Base-by-base conservation (phyloP, 2,888 invertebrate species). In the Cephus pulcher region DNA sequence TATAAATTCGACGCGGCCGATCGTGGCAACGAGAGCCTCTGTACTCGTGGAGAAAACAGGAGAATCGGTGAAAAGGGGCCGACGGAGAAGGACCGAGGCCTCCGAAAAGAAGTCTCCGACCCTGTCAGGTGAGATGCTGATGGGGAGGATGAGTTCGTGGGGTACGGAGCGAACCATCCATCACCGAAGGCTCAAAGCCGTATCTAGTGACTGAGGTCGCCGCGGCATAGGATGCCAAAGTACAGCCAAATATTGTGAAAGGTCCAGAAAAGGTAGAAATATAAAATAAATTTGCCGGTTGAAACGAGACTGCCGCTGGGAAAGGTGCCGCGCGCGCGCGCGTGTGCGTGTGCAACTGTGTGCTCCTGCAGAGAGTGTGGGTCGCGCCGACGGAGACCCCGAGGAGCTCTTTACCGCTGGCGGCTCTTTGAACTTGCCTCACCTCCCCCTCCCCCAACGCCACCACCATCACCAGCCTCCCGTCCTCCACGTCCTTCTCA, bases 201-300 rank as follows among this genome's bases (percentile, higher is more conserved):
- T 88, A 87, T 88, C 86, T 85, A 87, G 89, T 88, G 89, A 88
- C 89, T 88, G 86, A 84, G 85, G 80, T 82, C 82, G 84, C 84
- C 79, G 83, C 83, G 83, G 84, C 83, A 83, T 78, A 82, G 85
- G 82, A 88, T 86, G 87, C 88, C 87, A 87, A 87, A 88, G 88
- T 88, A 88, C 88, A 86, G 84, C 90, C 89, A 91, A 91, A 91
- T 91, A 91, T 91, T 91, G 91, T 91, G 91, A 91, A 91, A 91
- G 91, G 90, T 91, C 91, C 88, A 91, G 90, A 91, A 91, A 90
- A 90, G 90, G 89, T 89, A 90, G 88, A 89, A 89, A 90, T 90
- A 88, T 88, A 86, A 89, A 90, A 90, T 90, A 89, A 89, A 89
- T 90, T 89, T 88, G 85, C 86, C 84, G 82, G 80, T 40, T 15